Evolutionary conservation across 2,113 vertebrate species (phyloP).

Genomic region (Chunga burmeisteri): DNA sequence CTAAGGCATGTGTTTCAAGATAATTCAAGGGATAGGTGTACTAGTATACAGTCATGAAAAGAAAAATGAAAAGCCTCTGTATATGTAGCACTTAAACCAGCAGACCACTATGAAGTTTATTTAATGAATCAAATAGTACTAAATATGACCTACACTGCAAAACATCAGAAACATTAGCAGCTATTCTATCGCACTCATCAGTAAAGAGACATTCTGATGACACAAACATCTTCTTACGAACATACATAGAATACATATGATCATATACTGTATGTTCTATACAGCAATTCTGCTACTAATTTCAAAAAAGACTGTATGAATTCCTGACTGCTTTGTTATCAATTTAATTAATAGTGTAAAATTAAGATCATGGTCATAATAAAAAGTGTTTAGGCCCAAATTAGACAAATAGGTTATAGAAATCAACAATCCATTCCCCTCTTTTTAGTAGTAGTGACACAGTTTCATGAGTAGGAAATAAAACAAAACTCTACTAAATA

Average conservation of each 20-base stretch:
- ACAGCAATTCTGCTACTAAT: not conserved
- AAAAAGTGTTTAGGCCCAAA: not conserved
- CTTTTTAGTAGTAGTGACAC: not conserved
- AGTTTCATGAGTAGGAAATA: not conserved
- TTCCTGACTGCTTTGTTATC: not conserved
- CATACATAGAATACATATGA: not conserved
- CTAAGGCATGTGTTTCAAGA: not conserved
- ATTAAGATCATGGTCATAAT: not conserved
- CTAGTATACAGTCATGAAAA: not conserved
- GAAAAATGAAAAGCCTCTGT: not conserved
- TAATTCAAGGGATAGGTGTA: not conserved
- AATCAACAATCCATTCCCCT: not conserved
- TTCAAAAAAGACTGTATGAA: not conserved
- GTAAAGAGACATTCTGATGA: not conserved
- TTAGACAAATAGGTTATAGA: not conserved
- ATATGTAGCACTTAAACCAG: not conserved
- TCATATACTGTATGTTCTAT: not conserved
- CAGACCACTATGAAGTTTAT: not conserved
- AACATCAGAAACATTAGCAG: not conserved
- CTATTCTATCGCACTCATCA: not conserved
- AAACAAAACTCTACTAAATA: not conserved
- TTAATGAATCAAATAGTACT: not conserved
- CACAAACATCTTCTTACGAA: not conserved
- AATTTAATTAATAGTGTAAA: not conserved
- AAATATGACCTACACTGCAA: not conserved